Evolutionary conservation across 2,888 invertebrate species (phyloP).

Genomic region (Oxytorus armatus): DNA sequence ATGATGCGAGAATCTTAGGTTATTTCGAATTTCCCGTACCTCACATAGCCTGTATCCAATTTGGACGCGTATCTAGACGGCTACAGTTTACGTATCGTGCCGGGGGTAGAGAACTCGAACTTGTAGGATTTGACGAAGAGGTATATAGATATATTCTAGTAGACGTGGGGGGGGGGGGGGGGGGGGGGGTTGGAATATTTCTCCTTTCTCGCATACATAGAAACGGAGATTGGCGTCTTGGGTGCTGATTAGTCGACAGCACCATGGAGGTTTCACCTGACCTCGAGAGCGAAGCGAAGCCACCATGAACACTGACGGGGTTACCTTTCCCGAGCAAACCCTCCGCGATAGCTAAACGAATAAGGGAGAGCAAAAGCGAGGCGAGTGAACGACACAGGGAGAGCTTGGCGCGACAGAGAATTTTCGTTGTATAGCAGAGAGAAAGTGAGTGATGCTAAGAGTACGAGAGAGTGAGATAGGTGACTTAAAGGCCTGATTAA

Average conservation of each 20-base stretch:
- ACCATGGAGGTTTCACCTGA: conserved; percentile 78
- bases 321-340: conserved; percentile 31
- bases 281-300: conserved; percentile 72
- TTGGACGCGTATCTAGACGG: background rate
- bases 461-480: conserved; percentile 55
- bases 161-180: no score
- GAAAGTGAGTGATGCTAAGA: background rate
- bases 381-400: conserved; percentile 27
- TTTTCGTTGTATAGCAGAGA: background rate
- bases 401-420: background rate
- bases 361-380: conserved; percentile 17
- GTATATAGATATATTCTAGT: background rate
- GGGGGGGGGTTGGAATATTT: background rate
- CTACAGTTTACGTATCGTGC: background rate
- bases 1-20: no score
- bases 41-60: background rate
- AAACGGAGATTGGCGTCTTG: conserved; percentile 74
- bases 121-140: conserved; percentile 32
- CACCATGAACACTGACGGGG: conserved; percentile 73
- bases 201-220: conserved; percentile 34
- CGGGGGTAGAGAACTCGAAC: conserved; percentile 15
- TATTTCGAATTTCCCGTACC: background rate
- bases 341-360: conserved; percentile 23
- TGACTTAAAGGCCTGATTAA: conserved; percentile 81
- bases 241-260: conserved; percentile 81